Conservation (phyloP, 35 echinoderm and acorn worm species). For the Heliocidaris tuberculata region DNA sequence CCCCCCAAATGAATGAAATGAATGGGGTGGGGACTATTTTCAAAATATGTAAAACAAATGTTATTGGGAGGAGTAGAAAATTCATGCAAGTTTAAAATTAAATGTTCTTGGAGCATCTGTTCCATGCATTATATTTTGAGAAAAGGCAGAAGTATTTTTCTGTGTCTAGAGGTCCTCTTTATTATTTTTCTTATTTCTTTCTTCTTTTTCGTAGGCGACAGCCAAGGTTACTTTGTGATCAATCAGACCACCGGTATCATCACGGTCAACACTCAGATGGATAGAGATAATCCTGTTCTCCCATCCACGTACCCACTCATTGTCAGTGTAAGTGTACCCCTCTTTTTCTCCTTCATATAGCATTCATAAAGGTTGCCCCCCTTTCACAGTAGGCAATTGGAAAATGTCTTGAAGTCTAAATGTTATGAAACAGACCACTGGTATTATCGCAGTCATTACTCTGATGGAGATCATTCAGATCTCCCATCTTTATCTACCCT, state of each 20-base stretch:
- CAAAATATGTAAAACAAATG: too few species aligned
- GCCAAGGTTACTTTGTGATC: slow-evolving; percentile 53
- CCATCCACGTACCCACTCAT: slow-evolving; percentile 56
- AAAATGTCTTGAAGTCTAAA: too few species aligned
- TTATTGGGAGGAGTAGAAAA: too few species aligned
- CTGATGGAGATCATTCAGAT: slow-evolving; percentile 1
- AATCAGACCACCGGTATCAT: slow-evolving; percentile 55
- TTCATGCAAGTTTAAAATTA: too few species aligned
- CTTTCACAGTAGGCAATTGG: too few species aligned
- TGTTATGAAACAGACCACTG: slow-evolving; percentile 37
- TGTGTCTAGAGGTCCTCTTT: too few species aligned
- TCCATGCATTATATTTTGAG: too few species aligned
- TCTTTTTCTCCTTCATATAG: background rate
- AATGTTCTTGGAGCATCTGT: too few species aligned
- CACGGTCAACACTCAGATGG: slow-evolving; percentile 41
- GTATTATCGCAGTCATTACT: slow-evolving; percentile 52
- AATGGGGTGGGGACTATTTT: too few species aligned
- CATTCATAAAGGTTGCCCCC: background rate
- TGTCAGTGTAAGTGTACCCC: slow-evolving; percentile 61
- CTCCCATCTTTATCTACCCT: slow-evolving; percentile 48
- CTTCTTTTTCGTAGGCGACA: slow-evolving; percentile 55
- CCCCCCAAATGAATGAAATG: too few species aligned
- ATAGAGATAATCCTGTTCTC: slow-evolving; percentile 55
- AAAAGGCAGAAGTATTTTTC: too few species aligned
- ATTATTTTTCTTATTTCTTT: background rate